Percentiles rank a stretch among this genome's conserved stretches.
phyloP scores from a whole-genome alignment of 1,140 invertebrate species.

The Lerema accius region DNA sequence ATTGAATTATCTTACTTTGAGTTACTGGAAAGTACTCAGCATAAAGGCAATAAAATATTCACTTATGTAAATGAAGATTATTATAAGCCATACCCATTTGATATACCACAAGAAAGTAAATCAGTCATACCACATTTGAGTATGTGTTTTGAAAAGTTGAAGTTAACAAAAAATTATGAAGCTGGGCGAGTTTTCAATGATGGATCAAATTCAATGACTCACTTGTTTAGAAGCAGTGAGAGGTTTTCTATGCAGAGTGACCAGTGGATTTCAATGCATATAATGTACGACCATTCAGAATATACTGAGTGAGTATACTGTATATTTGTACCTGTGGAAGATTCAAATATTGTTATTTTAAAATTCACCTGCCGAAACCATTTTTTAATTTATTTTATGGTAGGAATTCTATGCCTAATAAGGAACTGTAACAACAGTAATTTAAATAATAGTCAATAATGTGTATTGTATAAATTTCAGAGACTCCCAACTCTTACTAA shows the following conservation, averaged over 20 bases:
- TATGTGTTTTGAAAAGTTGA: conserved; percentile 50
- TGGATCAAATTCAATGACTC: conserved; percentile 43
- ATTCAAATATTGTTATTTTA: too few relatives aligned
- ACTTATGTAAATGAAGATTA: conserved; percentile 68
- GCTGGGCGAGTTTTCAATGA: conserved; percentile 28
- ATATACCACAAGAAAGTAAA: conserved; percentile 35
- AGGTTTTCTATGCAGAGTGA: conserved; percentile 38
- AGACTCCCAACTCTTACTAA: conserved; percentile 54
- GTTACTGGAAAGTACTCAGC: conserved; percentile 46
- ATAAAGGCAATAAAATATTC: conserved; percentile 57
- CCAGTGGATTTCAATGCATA: conserved; percentile 65
- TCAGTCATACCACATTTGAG: conserved; percentile 38
- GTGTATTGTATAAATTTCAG: too few relatives aligned
- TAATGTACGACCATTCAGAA: conserved; percentile 65
- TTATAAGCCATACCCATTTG: conserved; percentile 51
- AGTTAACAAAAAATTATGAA: conserved; percentile 36
- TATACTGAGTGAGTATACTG: conserved; percentile 64
- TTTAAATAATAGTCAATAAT: too few relatives aligned
- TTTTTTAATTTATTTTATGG: too few relatives aligned
- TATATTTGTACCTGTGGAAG: conserved; percentile 1
- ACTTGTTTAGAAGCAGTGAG: conserved; percentile 61
- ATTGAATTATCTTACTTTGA: conserved; percentile 59
- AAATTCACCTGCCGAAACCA: too few relatives aligned
- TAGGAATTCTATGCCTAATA: too few relatives aligned
- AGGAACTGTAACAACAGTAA: too few relatives aligned